A percentile compares a stretch with the other conserved stretches of the same genome.
Evolutionary conservation across 2,888 invertebrate species (phyloP).

Genomic region (Eilema caniola): DNA sequence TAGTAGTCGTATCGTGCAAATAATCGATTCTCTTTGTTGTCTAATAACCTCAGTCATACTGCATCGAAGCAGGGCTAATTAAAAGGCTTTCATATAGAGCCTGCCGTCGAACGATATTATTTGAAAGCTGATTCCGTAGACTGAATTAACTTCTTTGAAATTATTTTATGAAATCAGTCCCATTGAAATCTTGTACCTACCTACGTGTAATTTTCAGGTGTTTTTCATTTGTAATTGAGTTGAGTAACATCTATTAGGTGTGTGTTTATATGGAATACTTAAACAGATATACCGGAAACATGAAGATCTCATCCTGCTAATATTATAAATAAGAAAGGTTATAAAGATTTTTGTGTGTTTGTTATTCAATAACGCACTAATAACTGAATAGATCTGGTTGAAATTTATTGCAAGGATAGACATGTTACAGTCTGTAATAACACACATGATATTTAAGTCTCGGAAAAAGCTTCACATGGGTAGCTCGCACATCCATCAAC

Average conservation of each 20-base stretch:
- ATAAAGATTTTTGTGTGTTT: too few species aligned
- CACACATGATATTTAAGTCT: too few species aligned
- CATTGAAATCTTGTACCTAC: constrained; percentile 33
- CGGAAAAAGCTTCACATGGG: too few species aligned
- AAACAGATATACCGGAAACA: background rate
- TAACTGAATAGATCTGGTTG: too few species aligned
- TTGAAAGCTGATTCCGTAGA: constrained; percentile 62
- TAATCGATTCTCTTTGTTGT: constrained; percentile 71
- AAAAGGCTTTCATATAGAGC: constrained; percentile 56
- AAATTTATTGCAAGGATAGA: too few species aligned
- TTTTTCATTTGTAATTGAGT: constrained; percentile 7
- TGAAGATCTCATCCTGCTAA: too few species aligned
- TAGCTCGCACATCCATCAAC: too few species aligned
- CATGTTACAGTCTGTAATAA: too few species aligned
- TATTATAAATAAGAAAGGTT: too few species aligned
- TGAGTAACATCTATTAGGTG: background rate
- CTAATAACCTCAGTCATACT: constrained; percentile 62
- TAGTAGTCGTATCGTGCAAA: constrained; percentile 56
- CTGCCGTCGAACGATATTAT: constrained; percentile 41
- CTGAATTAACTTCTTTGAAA: constrained; percentile 46
- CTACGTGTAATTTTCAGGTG: constrained; percentile 13
- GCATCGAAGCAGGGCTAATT: constrained; percentile 68
- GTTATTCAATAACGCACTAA: too few species aligned
- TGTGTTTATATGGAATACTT: background rate
- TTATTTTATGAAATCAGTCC: constrained; percentile 50